These are phyloP conservation scores for Oenanthe oenanthe DNA, from an alignment of 2,113 vertebrate species.

Conservation along the genomic window DNA sequence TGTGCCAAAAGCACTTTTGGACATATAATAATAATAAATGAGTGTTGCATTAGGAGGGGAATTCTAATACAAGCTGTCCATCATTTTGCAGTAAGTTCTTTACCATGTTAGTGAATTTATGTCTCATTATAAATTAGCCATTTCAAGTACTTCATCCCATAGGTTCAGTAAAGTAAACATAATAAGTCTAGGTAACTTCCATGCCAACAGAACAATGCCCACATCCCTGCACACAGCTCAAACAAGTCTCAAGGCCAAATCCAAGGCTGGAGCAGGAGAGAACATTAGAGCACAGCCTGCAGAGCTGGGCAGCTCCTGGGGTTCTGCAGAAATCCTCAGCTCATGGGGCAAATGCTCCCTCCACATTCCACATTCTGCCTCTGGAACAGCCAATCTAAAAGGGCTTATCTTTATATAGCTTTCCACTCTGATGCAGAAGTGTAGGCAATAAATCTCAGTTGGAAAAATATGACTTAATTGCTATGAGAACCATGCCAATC, in stretches of 20 bases:
- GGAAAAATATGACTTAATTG: neutral
- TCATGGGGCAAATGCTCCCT: neutral
- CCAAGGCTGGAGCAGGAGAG: neutral
- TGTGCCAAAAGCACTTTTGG: slow-evolving; percentile 65
- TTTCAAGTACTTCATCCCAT: slow-evolving; percentile 26
- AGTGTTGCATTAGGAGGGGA: slow-evolving; percentile 41
- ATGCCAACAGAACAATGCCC: slow-evolving; percentile 27
- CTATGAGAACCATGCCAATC: neutral
- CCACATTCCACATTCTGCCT: neutral
- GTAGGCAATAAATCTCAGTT: neutral
- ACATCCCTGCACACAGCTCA: neutral
- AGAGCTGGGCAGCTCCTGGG: neutral
- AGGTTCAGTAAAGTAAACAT: slow-evolving; percentile 48
- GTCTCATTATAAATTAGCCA: slow-evolving; percentile 54
- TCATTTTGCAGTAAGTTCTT: slow-evolving; percentile 57
- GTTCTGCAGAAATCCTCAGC: neutral
- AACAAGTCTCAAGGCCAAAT: neutral
- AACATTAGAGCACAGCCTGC: accelerated
- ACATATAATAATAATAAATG: slow-evolving; percentile 67
- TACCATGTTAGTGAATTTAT: slow-evolving; percentile 41
- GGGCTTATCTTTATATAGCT: neutral
- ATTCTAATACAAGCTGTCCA: slow-evolving; percentile 58
- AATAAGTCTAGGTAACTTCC: neutral
- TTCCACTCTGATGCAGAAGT: neutral
- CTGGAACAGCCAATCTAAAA: slow-evolving; percentile 5